Conservation (phyloP, 1,140 invertebrate species). For the Homarus americanus region DNA sequence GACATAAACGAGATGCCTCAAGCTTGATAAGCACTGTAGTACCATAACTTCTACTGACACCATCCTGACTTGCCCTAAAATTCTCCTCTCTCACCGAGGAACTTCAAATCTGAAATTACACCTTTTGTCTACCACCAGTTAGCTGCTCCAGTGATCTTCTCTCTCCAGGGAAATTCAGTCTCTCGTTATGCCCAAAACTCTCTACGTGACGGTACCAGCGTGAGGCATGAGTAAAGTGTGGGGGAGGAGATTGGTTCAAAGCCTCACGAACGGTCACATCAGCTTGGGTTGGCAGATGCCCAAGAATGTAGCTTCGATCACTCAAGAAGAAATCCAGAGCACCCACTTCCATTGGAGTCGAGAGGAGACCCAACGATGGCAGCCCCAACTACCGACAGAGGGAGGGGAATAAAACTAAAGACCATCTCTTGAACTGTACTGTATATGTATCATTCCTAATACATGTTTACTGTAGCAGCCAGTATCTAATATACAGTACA, state of each 20-base stretch:
- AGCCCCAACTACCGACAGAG: slow-evolving; percentile 45
- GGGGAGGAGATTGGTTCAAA: slow-evolving; percentile 33
- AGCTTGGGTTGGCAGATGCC: slow-evolving; percentile 36
- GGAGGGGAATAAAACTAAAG: neutral
- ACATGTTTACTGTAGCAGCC: neutral
- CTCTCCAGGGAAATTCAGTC: slow-evolving; percentile 35
- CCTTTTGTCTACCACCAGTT: slow-evolving; percentile 49
- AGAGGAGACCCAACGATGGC: slow-evolving; percentile 35
- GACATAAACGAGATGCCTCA: no score
- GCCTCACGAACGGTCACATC: slow-evolving; percentile 42
- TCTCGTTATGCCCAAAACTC: slow-evolving; percentile 40
- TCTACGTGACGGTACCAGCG: slow-evolving; percentile 62
- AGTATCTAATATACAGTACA: no score
- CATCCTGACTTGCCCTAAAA: neutral
- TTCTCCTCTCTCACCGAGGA: neutral
- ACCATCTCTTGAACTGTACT: neutral
- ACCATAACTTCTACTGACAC: neutral
- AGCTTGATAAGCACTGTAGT: neutral
- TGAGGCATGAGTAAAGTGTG: slow-evolving; percentile 30
- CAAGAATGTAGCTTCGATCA: slow-evolving; percentile 51
- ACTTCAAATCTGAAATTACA: slow-evolving; percentile 7
- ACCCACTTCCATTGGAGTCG: slow-evolving; percentile 39
- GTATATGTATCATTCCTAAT: neutral
- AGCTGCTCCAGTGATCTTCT: slow-evolving; percentile 33
- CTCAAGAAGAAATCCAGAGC: slow-evolving; percentile 50